Percentiles rank a stretch among this genome's conserved stretches.
Evolutionary conservation across 2,797 vertebrate genomes (phyloP).

Genomic region (Micropoecilia bifurca): DNA sequence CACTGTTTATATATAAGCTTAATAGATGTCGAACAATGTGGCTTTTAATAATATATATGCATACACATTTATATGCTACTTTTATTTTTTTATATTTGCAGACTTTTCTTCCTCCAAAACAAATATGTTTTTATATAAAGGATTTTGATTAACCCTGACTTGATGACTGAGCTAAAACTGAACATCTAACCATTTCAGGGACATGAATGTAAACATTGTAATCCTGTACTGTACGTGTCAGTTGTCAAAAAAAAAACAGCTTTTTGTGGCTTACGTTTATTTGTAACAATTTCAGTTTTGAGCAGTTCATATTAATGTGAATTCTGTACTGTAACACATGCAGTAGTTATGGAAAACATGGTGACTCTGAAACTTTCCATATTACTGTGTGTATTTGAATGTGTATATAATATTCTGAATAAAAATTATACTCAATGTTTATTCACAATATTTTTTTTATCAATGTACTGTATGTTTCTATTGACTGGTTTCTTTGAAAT

Average conservation of each 20-base stretch:
- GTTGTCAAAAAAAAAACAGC: background rate
- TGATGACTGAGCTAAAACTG: background rate
- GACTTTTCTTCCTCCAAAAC: background rate
- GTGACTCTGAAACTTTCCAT: background rate
- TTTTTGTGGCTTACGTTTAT: background rate
- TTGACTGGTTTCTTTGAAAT: background rate
- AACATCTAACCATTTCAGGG: background rate
- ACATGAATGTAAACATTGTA: background rate
- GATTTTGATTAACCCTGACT: background rate
- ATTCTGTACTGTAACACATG: background rate
- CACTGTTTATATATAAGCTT: conserved; percentile 1
- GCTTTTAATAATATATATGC: conserved; percentile 9
- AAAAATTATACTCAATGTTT: background rate
- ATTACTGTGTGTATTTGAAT: background rate
- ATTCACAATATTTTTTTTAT: background rate
- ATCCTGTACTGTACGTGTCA: background rate
- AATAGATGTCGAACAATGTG: background rate
- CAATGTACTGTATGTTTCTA: background rate
- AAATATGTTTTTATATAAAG: background rate
- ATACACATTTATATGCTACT: background rate
- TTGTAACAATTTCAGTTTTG: background rate
- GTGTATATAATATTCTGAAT: background rate
- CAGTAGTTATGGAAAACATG: background rate
- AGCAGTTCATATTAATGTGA: background rate
- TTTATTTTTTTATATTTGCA: background rate